A percentile compares a stretch with the other conserved stretches of the same genome.
Conservation (phyloP, 2,113 vertebrate genomes). For the Callipepla squamata region DNA sequence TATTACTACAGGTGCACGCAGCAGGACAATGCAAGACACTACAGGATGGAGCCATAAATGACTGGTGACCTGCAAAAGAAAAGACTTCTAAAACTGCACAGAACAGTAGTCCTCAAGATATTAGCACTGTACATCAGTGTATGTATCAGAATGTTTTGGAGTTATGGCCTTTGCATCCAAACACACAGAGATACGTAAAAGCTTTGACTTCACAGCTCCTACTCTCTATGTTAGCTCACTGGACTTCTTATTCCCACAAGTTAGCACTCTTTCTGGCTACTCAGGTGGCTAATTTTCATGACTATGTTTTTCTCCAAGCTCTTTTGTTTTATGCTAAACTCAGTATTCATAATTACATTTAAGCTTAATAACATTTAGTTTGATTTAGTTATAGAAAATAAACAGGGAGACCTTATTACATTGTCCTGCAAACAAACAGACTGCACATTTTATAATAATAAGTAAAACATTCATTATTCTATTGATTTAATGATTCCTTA, state of each 20-base stretch:
- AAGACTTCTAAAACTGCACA: background rate
- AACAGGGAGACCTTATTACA: background rate
- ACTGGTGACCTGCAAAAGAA: constrained; percentile 87
- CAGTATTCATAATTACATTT: background rate
- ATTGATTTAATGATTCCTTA: background rate
- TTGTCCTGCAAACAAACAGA: background rate
- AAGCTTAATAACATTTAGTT: background rate
- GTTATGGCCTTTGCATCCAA: background rate
- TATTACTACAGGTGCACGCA: constrained; percentile 97
- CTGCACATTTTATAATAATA: background rate
- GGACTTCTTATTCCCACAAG: background rate
- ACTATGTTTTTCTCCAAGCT: background rate
- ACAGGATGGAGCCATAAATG: constrained; percentile 89
- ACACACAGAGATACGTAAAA: background rate
- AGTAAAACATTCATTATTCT: background rate
- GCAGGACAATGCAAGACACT: constrained; percentile 95
- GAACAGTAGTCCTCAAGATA: background rate
- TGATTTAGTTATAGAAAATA: background rate
- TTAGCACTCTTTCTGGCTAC: background rate
- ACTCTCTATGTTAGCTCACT: background rate
- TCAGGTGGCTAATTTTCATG: background rate
- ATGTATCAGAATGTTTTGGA: background rate
- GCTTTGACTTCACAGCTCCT: background rate
- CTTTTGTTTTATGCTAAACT: background rate
- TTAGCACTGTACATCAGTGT: background rate